Evolutionary conservation across 2,797 vertebrate genomes (phyloP).

Genomic region (Thalassophryne amazonica): DNA sequence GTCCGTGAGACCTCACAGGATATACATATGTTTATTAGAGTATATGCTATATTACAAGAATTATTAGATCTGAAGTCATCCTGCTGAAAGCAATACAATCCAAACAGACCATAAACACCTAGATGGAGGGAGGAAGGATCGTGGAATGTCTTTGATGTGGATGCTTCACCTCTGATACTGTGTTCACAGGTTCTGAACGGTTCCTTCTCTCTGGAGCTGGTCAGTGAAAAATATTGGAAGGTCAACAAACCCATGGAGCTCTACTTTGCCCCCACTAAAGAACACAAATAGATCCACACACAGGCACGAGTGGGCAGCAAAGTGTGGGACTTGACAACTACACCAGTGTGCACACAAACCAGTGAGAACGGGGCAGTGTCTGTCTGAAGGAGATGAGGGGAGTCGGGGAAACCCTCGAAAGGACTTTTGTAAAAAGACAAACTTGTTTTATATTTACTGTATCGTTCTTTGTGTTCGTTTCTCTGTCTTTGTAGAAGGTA

Average conservation of each 20-base stretch:
- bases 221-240: slow-evolving; percentile 99
- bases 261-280: slow-evolving; percentile 97
- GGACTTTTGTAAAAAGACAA: slow-evolving; percentile 64
- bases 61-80: too few species aligned
- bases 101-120: too few species aligned
- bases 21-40: too few species aligned
- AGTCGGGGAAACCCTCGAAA: slow-evolving; percentile 13
- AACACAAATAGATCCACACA: slow-evolving; percentile 87
- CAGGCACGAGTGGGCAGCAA: slow-evolving; percentile 6
- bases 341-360: slow-evolving; percentile 21
- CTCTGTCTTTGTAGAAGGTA: slow-evolving; percentile 52
- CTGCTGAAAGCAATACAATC: too few species aligned
- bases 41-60: too few species aligned
- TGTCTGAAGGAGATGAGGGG: slow-evolving; percentile 35
- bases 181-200: slow-evolving; percentile 90
- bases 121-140: too few species aligned
- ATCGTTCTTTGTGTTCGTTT: slow-evolving; percentile 40
- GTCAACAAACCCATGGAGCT: slow-evolving; percentile 99
- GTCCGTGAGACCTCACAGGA: too few species aligned
- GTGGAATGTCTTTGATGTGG: background rate
- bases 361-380: slow-evolving; percentile 13
- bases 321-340: slow-evolving; percentile 29
- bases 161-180: background rate
- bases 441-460: slow-evolving; percentile 57
- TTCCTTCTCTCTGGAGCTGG: slow-evolving; percentile 96